Base-by-base conservation (phyloP, 1,140 invertebrate genomes). In the Goniozus legneri region DNA sequence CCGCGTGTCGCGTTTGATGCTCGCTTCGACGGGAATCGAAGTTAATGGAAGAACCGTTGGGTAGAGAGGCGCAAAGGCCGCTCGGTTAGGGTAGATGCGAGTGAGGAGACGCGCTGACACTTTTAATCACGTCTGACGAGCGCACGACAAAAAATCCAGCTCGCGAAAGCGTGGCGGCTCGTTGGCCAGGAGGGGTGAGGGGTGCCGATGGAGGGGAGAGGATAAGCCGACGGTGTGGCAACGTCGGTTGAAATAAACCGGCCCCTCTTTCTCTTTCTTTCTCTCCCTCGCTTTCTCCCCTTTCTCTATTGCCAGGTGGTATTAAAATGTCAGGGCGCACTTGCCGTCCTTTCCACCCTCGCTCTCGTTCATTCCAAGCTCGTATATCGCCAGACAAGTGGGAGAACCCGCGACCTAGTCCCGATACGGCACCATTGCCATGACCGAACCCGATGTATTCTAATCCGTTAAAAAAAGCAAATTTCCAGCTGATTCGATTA, bases 241-340 rank as follows among this genome's bases (percentile, higher is more conserved):
- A 27, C 10, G 24, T 10, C 10, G 10, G 10, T 27, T 6, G 24
- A 27, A 27, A 10, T 10, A 6, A 6, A 10, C 24, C 10, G 24
- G 10, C 4, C 4, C 4, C 10, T 27, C 24, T 4, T 27, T 6
- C 24, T 6, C 24, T 10, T 10, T 6, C 24, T 10, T 10, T 10
- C 24, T 10, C 24, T 10, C 24, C 24, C 10, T 27, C 24, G 4
- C 24, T 27, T 6, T 27, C 24, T n/a, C n/a, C 10, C 4, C 24
- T 27, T 27, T 4, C 24, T 6, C 4, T 27, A 10, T 4, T 27
- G 24, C 10, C 10, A 10, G 24, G 13, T 3, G 27, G 33, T 57
- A 54, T 60, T 56, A 60, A 60, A 59, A 57, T 21, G 58, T 60
- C 57, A 54, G 54, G 21, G 35, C 33, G 47, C 47, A 42, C 36